phyloP scores from a whole-genome alignment of 2,888 invertebrate genomes.

The Hybos culiciformis region DNA sequence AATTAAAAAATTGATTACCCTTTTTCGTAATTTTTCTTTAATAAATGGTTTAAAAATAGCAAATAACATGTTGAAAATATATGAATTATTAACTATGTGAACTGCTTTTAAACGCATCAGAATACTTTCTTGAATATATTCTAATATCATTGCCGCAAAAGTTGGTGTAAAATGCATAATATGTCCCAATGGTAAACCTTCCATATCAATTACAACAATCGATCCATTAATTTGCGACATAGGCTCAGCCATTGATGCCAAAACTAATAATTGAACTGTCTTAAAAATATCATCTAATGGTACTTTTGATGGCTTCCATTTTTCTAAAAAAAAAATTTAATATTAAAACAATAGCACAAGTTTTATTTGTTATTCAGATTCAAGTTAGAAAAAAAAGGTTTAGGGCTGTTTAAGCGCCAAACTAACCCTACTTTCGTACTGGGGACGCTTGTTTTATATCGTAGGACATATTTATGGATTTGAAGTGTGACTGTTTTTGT shows the following conservation, averaged over 20 bases:
- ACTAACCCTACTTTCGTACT: no score
- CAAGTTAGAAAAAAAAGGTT: not conserved
- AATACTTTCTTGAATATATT: constrained; percentile 67
- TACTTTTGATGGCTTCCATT: constrained; percentile 62
- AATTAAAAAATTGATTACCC: constrained; percentile 39
- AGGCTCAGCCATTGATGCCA: constrained; percentile 66
- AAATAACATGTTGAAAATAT: constrained; percentile 73
- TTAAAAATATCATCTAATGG: constrained; percentile 53
- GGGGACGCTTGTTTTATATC: no score
- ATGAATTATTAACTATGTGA: constrained; percentile 78
- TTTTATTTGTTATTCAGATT: not conserved
- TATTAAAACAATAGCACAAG: not conserved
- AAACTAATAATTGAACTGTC: constrained; percentile 52
- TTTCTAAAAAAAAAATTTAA: constrained; percentile 37
- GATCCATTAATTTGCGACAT: constrained; percentile 64
- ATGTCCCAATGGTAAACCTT: constrained; percentile 57
- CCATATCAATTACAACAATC: constrained; percentile 60
- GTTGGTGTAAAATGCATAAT: constrained; percentile 64
- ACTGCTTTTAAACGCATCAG: constrained; percentile 72
- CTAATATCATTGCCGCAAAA: constrained; percentile 56
- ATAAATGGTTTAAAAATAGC: constrained; percentile 80
- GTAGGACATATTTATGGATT: no score
- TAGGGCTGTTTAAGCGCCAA: not conserved
- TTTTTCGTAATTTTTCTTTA: constrained; percentile 63
- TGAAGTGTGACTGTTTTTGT: no score